Base-by-base conservation (phyloP, 2,113 vertebrate genomes). In the Lophius piscatorius region DNA sequence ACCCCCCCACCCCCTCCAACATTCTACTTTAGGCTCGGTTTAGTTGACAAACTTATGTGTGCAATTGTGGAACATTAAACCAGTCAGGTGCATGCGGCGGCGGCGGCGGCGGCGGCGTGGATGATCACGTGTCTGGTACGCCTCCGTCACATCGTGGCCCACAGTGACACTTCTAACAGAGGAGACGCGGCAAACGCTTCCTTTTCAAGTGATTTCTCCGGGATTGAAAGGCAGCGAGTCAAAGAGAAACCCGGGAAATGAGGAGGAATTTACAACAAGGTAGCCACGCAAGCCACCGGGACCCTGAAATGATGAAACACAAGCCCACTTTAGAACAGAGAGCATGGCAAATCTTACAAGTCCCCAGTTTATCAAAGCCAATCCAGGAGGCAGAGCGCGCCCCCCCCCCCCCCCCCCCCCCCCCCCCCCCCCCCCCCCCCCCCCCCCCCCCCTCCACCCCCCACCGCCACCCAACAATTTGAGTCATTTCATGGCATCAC, bases 271-370 rank as follows among this genome's bases (percentile, higher is more conserved):
- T 82, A 86, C 80, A 87, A 80, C 83, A 80, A 85, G 71, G 82
- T 84, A 83, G 77, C 81, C 83, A 79, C 56, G 55, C 70, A 26
- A 62, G 63, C 59, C 76, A 36, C 31, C 35, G 58, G 59, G 59
- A 76, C 74, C 31, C 26, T 66, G 55, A 80, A 61, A 78, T 85
- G 81, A 90, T 86, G 84, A 90, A 89, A 90, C 56, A 77, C 76
- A 68, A 82, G 81, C 83, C 83, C 75, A 85, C 82, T 85, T 90
- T 85, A 85, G 78, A 89, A 90, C 84, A 84, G 72, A 85, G 81
- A 84, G 64, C 70, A 80, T 74, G 40, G 61, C 76, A 86, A 82
- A 80, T 77, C 80, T 75, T 55, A 78, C 78, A 87, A 73, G 70
- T 80, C 68, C 70, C 71, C 76, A 39, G 51, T 62, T 83, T 87